Evolutionary conservation across 2,113 vertebrate species (phyloP).

Genomic region (Callipepla californica): DNA sequence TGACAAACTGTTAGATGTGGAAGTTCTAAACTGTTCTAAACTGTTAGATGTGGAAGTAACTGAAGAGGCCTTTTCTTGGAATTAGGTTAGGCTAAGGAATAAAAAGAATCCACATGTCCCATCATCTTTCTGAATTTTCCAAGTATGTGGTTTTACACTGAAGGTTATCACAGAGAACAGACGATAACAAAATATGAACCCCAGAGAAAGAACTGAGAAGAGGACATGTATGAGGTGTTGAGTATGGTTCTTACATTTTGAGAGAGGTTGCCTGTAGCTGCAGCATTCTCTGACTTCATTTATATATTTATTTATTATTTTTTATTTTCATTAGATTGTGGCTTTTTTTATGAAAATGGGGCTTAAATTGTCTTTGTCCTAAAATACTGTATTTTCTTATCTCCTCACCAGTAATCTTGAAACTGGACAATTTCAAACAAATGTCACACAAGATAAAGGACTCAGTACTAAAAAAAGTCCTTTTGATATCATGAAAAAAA

Average conservation of each 20-base stretch:
- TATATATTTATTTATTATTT: background rate
- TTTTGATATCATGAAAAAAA: background rate
- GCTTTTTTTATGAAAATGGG: no score
- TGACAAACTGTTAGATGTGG: rapidly evolving
- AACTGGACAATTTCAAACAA: no score
- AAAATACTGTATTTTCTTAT: no score
- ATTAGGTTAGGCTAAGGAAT: rapidly evolving
- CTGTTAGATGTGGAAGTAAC: background rate
- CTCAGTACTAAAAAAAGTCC: background rate
- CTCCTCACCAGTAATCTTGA: no score
- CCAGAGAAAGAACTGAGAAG: background rate
- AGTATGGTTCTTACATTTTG: background rate
- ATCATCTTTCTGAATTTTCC: background rate
- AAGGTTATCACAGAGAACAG: background rate
- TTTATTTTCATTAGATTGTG: no score
- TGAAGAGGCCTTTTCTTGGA: background rate
- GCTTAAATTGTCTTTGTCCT: no score
- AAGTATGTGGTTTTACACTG: background rate
- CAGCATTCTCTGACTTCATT: background rate
- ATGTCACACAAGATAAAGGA: background rate
- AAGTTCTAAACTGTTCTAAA: background rate
- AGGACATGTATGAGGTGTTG: rapidly evolving
- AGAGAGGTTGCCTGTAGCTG: background rate
- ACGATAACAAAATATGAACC: background rate
- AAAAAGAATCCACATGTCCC: background rate